These are phyloP conservation scores for Radopholus similis DNA, from an alignment of 1,140 invertebrate genomes.

Conservation along the genomic window DNA sequence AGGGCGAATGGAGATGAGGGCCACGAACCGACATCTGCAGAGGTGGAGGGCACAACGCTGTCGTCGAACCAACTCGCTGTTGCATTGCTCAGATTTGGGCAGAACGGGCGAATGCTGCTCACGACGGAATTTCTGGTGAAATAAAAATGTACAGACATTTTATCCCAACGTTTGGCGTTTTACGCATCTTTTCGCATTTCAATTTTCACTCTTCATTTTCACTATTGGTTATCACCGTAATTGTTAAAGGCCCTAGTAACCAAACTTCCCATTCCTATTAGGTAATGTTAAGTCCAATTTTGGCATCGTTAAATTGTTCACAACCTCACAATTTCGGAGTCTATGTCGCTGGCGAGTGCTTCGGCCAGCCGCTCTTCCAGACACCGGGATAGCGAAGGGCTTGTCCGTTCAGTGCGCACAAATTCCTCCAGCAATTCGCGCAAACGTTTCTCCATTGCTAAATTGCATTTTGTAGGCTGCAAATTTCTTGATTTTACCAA, in stretches of 20 bases:
- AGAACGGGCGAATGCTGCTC: neutral
- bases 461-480: too few species aligned
- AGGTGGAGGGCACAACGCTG: neutral
- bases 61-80: neutral
- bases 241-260: too few species aligned
- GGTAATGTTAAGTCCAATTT: too few species aligned
- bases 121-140: neutral
- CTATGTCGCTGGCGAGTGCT: neutral
- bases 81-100: neutral
- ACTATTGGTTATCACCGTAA: too few species aligned
- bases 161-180: neutral
- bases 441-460: neutral
- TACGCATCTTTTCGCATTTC: too few species aligned
- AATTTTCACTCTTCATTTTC: too few species aligned
- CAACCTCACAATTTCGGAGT: neutral
- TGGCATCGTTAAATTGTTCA: too few species aligned
- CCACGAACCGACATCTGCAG: neutral
- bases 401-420: slow-evolving; percentile 9
- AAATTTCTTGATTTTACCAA: too few species aligned
- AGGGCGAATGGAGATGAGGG: neutral
- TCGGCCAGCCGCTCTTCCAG: slow-evolving; percentile 4
- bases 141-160: neutral
- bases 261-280: too few species aligned
- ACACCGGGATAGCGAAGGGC: neutral
- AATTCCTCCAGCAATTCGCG: neutral